Evolutionary conservation across 2,888 invertebrate species (phyloP).

Genomic region (Aethes cnicana): DNA sequence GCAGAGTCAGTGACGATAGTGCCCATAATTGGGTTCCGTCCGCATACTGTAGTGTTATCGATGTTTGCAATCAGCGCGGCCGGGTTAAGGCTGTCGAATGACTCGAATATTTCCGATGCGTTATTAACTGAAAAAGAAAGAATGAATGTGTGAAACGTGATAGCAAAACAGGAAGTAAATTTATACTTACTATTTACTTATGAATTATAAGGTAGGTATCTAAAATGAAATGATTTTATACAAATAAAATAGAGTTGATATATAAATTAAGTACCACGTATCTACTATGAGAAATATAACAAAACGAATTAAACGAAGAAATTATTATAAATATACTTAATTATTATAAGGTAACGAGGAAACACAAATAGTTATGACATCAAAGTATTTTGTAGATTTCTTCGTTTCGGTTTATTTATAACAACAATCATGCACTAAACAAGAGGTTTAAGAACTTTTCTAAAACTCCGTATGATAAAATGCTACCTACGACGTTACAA

Average conservation of each 20-base stretch:
- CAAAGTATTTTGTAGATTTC: neutral
- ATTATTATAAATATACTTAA: neutral
- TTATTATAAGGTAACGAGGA: too few species aligned
- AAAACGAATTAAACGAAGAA: constrained; percentile 13
- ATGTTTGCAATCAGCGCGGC: constrained; percentile 83
- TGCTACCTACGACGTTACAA: constrained; percentile 37
- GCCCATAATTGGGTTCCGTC: constrained; percentile 94
- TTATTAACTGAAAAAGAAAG: constrained; percentile 63
- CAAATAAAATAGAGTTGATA: constrained; percentile 4
- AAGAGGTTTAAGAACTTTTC: constrained; percentile 1
- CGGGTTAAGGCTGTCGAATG: constrained; percentile 82
- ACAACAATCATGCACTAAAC: constrained; percentile 27
- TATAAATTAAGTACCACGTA: too few species aligned
- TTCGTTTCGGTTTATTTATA: constrained; percentile 3
- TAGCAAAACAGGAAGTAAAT: neutral
- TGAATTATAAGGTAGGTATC: constrained; percentile 1
- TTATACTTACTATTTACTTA: constrained; percentile 2
- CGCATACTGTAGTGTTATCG: constrained; percentile 85
- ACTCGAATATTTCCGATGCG: constrained; percentile 78
- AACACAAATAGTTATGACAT: too few species aligned
- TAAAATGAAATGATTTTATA: constrained; percentile 11
- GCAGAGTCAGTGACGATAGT: constrained; percentile 95
- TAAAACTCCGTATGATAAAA: constrained; percentile 3
- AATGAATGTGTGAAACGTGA: constrained; percentile 2
- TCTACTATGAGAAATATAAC: too few species aligned